Base-by-base conservation (phyloP, 1,140 invertebrate genomes). In the Meteorus sp. region DNA sequence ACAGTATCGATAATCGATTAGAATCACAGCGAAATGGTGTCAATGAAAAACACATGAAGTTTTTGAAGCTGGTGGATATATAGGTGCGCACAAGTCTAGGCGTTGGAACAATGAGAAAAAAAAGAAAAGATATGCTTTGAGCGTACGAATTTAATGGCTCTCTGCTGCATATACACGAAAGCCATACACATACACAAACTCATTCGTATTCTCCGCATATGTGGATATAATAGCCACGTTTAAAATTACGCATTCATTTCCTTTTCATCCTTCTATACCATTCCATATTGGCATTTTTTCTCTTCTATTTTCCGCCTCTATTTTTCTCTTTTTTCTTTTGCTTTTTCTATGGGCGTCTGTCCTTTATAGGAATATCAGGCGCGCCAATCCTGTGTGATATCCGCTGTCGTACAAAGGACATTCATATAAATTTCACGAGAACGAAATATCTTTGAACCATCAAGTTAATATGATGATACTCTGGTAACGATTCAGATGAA, bases 121-220 rank as follows among this genome's bases (percentile, higher is more conserved):
- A 17, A 19, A n/a, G n/a, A 45, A 45, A 11, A 48, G 45, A 25
- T n/a, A 25, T 48, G 23, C 45, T 23, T 48, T 25, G 45, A 48
- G 45, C 20, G 23, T 48, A n/a, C 23, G 45, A 48, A 25, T 48
- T 48, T 48, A 48, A 48, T 48, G 45, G 45, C 23, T 29, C 17
- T 25, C 17, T 27, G 6, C 23, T 27, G 2, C 23, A 13, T 23
- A 29, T 23, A 8, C n/a, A 13, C 22, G 2, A 9, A 25, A 19
- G 9, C 9, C 20, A 19, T 45, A n/a, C 17, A 45, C 20, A 17
- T n/a, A 39, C 35, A 39, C 2, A 39, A 15, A 39, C 17, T 39
- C 6, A 39, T 13, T 39, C n/a, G 17, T 39, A 15, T n/a, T n/a
- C n/a, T n/a, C 27, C 27, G 9, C 27, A 9, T 9, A 9, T 9